These are phyloP conservation scores for Morus bassanus DNA, from an alignment of 2,797 vertebrate species.

Conservation along the genomic window DNA sequence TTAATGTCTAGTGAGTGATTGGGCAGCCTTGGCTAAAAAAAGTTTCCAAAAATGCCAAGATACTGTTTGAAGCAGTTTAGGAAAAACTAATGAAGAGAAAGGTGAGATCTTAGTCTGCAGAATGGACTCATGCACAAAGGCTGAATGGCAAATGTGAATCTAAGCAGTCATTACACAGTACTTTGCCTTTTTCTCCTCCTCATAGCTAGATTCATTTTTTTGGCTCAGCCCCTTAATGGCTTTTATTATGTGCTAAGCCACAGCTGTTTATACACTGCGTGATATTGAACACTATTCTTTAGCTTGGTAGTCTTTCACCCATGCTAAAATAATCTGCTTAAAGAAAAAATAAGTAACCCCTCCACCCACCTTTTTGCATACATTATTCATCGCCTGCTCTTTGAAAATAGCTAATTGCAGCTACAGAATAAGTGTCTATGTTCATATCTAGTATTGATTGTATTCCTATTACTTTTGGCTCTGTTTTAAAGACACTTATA, in stretches of 20 bases:
- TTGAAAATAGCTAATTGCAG: constrained; percentile 63
- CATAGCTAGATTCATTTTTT: constrained; percentile 43
- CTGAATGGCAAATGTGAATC: constrained; percentile 18
- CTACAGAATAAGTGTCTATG: constrained; percentile 27
- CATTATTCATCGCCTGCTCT: constrained; percentile 53
- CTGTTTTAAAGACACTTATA: background rate
- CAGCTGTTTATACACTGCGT: constrained; percentile 51
- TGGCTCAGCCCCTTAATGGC: constrained; percentile 34
- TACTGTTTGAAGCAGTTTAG: background rate
- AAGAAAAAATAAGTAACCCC: constrained; percentile 47
- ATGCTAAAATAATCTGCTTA: constrained; percentile 51
- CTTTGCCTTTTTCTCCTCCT: constrained; percentile 18
- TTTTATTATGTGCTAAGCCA: constrained; percentile 37
- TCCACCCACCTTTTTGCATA: constrained; percentile 5
- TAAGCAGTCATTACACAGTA: background rate
- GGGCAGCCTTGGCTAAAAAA: background rate
- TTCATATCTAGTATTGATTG: constrained; percentile 51
- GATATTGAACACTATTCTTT: constrained; percentile 47
- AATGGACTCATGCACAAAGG: background rate
- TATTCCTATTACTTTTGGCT: constrained; percentile 26
- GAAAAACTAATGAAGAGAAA: background rate
- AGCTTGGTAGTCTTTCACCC: constrained; percentile 34
- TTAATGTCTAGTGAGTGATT: background rate
- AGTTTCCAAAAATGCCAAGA: background rate
- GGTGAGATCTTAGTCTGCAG: background rate